Evolutionary conservation across 2,113 vertebrate species (phyloP), one percentile per base, ranked within the genome.

Genomic region (Porphyrio hochstetteri): DNA sequence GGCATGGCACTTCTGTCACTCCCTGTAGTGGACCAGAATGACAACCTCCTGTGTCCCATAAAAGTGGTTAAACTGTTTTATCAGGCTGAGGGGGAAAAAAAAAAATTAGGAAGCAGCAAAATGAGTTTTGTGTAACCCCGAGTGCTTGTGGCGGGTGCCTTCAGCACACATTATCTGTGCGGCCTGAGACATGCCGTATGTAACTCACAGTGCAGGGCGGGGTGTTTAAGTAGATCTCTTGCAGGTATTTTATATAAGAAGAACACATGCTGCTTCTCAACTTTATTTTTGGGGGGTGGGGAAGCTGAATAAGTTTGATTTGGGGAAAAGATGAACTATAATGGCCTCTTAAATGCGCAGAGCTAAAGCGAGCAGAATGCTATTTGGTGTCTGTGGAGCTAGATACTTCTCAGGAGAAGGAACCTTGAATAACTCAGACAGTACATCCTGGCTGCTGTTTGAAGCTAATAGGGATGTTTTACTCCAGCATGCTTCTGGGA

Each of bases 1-100:
- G 84, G 86, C 53, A n/a, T 16, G 65, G 95, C 94, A 67, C 91
- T 96, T 88, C 93, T 98, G 95, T 96, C 97, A 96, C 92, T 97
- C 95, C 93, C 92, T 81, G 84, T 91, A 74, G 72, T 82, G 92
- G 85, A 20, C 27, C 36, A 57, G 52, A 91, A 68, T 91, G 97
- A 90, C 96, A 74, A 5, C 95, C 94, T 95, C 96, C 85, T 75
- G 33, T 20, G 52, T 86, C 75, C 85, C 53, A 11, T 86, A 36
- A 92, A 90, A 93, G 24, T 3, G 7, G 79, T 50, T 56, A 60
- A 68, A n/a, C 16, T 15, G 40, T 74, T 59, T 38, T 40, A 13
- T 35, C 28, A 55, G 71, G 9, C 19, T 10, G 67, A n/a, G 63
- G 10, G 67, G 36, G 59, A 6, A 36, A 63, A 33, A 42, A 63